A percentile compares a stretch with the other conserved stretches of the same genome.
These are phyloP conservation scores for Thumatha senex DNA, from an alignment of 2,888 invertebrate genomes.

Conservation along the genomic window DNA sequence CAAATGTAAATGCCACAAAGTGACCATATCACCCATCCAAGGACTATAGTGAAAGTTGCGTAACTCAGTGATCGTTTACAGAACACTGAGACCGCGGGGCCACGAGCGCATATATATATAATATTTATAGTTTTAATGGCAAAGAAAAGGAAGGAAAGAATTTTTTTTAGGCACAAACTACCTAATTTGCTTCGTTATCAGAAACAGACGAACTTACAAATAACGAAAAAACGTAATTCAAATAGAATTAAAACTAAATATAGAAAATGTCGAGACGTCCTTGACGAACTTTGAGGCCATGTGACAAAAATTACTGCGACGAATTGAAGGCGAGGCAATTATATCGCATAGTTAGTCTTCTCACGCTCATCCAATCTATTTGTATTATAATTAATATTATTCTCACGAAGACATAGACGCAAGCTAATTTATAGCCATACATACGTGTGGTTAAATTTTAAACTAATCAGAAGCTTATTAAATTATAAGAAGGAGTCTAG, in stretches of 20 bases:
- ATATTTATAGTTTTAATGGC: no score
- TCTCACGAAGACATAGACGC: background rate
- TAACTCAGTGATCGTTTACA: no score
- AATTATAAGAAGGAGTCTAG: background rate
- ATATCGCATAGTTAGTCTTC: conserved; percentile 13
- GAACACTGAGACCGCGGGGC: no score
- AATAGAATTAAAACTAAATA: conserved; percentile 21
- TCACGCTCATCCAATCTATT: conserved; percentile 5
- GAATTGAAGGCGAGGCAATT: conserved; percentile 17
- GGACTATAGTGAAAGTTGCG: no score
- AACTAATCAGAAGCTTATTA: background rate
- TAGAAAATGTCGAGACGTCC: conserved; percentile 31
- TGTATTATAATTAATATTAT: background rate
- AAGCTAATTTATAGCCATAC: background rate
- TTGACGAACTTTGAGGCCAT: conserved; percentile 25
- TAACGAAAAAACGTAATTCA: background rate
- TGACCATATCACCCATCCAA: no score
- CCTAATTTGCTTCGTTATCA: no score
- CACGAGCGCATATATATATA: no score
- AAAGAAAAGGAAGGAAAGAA: no score
- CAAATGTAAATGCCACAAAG: no score
- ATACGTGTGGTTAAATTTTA: background rate
- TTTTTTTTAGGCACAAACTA: no score
- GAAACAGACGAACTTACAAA: no score
- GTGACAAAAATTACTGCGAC: conserved; percentile 25